A percentile compares a stretch with the other conserved stretches of the same genome.
Conservation (phyloP, 2,888 invertebrate genomes). For the Sphecodes monilicornis region DNA sequence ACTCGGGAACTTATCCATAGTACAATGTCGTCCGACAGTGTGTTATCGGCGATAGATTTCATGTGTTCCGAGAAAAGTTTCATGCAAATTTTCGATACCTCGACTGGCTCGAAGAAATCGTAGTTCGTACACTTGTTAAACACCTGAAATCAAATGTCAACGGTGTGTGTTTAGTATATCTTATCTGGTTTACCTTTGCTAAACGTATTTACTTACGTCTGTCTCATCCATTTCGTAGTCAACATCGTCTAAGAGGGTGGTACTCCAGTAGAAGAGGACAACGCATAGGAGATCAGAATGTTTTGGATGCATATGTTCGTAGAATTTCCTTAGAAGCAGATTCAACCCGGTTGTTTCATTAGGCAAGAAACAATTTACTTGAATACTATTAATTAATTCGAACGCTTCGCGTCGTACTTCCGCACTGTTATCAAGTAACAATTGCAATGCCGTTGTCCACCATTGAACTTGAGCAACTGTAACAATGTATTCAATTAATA, state of each 20-base stretch:
- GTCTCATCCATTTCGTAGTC: slow-evolving; percentile 81
- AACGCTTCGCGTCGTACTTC: slow-evolving; percentile 73
- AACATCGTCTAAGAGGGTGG: slow-evolving; percentile 71
- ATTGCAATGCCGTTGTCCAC: slow-evolving; percentile 81
- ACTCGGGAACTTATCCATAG: slow-evolving; percentile 72
- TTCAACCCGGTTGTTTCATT: slow-evolving; percentile 42
- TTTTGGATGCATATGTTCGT: slow-evolving; percentile 36
- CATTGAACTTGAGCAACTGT: slow-evolving; percentile 70
- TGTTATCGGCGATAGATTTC: slow-evolving; percentile 46
- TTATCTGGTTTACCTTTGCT: neutral
- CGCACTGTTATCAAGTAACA: slow-evolving; percentile 78
- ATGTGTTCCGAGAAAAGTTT: slow-evolving; percentile 43
- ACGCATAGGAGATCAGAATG: slow-evolving; percentile 66
- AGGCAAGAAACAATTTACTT: neutral
- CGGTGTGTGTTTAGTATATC: neutral
- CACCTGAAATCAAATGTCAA: slow-evolving; percentile 69
- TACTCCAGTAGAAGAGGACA: slow-evolving; percentile 80
- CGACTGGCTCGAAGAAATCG: slow-evolving; percentile 78
- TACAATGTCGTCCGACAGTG: slow-evolving; percentile 58
- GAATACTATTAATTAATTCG: slow-evolving; percentile 66
- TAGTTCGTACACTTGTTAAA: slow-evolving; percentile 80
- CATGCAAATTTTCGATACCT: slow-evolving; percentile 64
- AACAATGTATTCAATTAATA: slow-evolving; percentile 29
- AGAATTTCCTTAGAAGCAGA: slow-evolving; percentile 76
- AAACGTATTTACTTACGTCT: slow-evolving; percentile 74